Percentiles rank a stretch among this genome's conserved stretches.
Evolutionary conservation across 2,113 vertebrate genomes (phyloP).

Genomic region (Podarcis cretensis): DNA sequence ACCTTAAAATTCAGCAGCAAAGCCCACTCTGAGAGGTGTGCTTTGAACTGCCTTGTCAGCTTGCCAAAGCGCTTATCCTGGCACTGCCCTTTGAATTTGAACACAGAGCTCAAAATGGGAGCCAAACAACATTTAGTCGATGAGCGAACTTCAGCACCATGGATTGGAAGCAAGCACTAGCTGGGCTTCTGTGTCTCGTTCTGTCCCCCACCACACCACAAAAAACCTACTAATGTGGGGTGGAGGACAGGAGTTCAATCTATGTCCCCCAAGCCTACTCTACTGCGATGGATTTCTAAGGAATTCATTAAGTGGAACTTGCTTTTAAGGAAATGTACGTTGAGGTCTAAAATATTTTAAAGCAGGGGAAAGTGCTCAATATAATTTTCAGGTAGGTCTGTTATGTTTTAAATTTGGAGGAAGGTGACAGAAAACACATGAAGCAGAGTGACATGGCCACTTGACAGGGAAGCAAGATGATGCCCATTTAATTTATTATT

Average conservation of each 20-base stretch:
- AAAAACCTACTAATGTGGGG: no score
- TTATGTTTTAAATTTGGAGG: no score
- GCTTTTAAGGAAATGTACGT: background rate
- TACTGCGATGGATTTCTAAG: background rate
- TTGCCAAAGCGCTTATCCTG: conserved; percentile 65
- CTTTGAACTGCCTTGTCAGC: conserved; percentile 69
- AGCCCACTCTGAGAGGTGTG: conserved; percentile 64
- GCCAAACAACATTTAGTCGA: background rate
- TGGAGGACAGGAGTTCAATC: no score
- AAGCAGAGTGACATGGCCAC: no score
- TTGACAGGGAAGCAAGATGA: no score
- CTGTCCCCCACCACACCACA: no score
- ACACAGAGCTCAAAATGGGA: conserved; percentile 61
- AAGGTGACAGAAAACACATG: no score
- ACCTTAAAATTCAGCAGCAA: conserved; percentile 76
- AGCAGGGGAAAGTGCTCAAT: background rate
- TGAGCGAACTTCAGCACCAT: background rate
- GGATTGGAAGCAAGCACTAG: no score
- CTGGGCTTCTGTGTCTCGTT: no score
- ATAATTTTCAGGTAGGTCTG: no score
- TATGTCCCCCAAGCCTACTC: background rate
- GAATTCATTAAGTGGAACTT: background rate
- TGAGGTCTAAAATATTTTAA: background rate
- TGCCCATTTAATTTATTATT: no score
- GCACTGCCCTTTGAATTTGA: conserved; percentile 60